Percentiles rank a stretch among this genome's conserved stretches.
phyloP scores from a whole-genome alignment of 2,797 vertebrate genomes.

The Morus bassanus region DNA sequence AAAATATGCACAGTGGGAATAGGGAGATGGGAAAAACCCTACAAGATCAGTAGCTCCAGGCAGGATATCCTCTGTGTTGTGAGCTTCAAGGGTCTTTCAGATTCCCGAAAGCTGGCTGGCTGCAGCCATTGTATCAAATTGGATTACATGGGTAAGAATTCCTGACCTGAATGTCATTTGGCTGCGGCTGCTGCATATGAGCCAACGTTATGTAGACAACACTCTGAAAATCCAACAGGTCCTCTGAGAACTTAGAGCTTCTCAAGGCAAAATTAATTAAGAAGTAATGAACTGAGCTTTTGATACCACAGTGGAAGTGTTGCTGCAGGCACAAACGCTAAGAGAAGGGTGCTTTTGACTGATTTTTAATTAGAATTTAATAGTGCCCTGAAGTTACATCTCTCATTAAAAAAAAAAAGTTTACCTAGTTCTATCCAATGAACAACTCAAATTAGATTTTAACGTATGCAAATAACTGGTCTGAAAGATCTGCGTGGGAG shows the following conservation, averaged over 20 bases:
- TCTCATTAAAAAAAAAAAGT: background rate
- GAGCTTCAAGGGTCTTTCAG: background rate
- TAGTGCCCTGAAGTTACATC: conserved; percentile 54
- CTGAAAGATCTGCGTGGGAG: background rate
- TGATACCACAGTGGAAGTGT: conserved; percentile 21
- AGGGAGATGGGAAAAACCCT: conserved; percentile 6
- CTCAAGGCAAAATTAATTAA: conserved; percentile 69
- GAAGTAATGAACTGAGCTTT: conserved; percentile 60
- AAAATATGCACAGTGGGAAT: background rate
- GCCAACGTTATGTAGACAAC: background rate
- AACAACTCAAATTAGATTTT: conserved; percentile 55
- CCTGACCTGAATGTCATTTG: conserved; percentile 3
- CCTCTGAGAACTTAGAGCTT: conserved; percentile 44
- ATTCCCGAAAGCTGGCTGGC: background rate
- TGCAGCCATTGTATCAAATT: conserved; percentile 17
- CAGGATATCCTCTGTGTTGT: background rate
- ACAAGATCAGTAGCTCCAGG: background rate
- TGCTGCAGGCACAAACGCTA: conserved; percentile 57
- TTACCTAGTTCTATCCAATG: conserved; percentile 4
- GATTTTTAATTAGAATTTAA: conserved; percentile 71
- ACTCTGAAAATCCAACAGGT: conserved; percentile 28
- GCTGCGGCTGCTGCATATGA: background rate
- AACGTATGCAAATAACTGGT: conserved; percentile 19
- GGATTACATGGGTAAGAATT: conserved; percentile 39
- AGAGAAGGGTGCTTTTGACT: conserved; percentile 40